Base-by-base conservation (phyloP, 2,113 vertebrate genomes). In the Tachuris rubrigastra region DNA sequence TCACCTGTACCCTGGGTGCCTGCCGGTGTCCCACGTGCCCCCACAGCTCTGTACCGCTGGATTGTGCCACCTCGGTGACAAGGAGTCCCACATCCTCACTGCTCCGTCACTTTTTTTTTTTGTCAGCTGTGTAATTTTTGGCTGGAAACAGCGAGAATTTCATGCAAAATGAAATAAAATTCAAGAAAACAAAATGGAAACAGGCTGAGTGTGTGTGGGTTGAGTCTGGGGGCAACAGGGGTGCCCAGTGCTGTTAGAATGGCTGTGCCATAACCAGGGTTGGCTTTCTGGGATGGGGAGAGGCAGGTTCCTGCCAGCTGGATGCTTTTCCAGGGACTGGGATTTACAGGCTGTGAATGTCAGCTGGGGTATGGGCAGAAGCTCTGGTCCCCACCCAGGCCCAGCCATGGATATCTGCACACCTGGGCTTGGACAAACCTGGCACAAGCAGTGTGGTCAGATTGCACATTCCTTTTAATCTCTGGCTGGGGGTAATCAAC, bases 131-230 rank as follows among this genome's bases (percentile, higher is more conserved):
- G 44, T 92, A 5, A 47, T 81, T 86, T 74, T 71, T 71, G 65
- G 91, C 86, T 93, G 96, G 67, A 84, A 81, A 93, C 65, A 72
- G 86, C 14, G 3, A 42, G 12, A 91, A 55, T 69, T 91, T 76
- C 90, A 93, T 85, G 94, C 66, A 82, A 89, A 94, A 82, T 84
- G 46, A n/a, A 97, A 95, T 96, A 95, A 97, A 96, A 59, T 69
- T 79, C 53, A 95, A 92, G 69, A 65, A 92, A 88, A 93, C 39
- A 72, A 82, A 86, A 85, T 3, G 30, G 56, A 66, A 81, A 35
- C 0, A 4, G 31, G 41, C 25, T 20, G 6, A 41, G 27, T 0
- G 0, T 16, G 11, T 39, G n/a, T 0, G 17, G 30, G 42, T 23
- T 8, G 41, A 42, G 59, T 9, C 42, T 12, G 21, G 53, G 33